Percentiles rank a stretch among this genome's conserved stretches.
Conservation (phyloP, 2,888 invertebrate species). For the Tillus elongatus region DNA sequence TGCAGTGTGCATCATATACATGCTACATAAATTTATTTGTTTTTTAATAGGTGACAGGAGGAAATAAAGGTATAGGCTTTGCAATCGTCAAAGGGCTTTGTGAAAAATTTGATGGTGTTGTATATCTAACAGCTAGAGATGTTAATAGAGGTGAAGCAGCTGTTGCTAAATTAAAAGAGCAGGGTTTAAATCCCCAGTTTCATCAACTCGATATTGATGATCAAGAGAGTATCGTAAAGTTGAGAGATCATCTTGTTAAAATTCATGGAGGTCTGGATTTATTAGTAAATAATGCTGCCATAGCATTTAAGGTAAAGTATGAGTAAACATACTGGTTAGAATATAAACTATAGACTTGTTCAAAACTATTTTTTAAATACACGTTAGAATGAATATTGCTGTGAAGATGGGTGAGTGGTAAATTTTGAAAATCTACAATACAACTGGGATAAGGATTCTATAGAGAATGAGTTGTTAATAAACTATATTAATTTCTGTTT, state of each 20-base stretch:
- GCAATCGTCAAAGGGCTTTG: conserved; percentile 59
- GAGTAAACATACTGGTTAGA: no score
- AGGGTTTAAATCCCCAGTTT: conserved; percentile 49
- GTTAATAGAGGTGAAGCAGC: conserved; percentile 49
- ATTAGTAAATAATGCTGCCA: conserved; percentile 68
- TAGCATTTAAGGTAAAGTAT: conserved; percentile 55
- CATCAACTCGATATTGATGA: conserved; percentile 63
- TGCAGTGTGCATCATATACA: no score
- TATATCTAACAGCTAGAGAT: conserved; percentile 61
- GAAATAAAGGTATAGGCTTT: conserved; percentile 65
- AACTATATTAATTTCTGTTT: no score
- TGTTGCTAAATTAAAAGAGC: conserved; percentile 48
- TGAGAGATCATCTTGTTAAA: conserved; percentile 50
- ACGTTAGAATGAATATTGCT: no score
- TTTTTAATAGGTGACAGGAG: conserved; percentile 66
- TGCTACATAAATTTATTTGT: no score
- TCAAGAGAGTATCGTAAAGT: conserved; percentile 47
- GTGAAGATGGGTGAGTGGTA: no score
- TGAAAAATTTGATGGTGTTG: conserved; percentile 54
- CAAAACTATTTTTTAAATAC: no score
- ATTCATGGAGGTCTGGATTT: conserved; percentile 61
- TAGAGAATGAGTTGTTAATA: no score
- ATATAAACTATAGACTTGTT: no score
- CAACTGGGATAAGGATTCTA: no score
- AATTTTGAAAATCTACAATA: no score